Conservation (phyloP, 37 sponge, comb jelly and placozoan genomes). For the Trichoplax adhaerens region DNA sequence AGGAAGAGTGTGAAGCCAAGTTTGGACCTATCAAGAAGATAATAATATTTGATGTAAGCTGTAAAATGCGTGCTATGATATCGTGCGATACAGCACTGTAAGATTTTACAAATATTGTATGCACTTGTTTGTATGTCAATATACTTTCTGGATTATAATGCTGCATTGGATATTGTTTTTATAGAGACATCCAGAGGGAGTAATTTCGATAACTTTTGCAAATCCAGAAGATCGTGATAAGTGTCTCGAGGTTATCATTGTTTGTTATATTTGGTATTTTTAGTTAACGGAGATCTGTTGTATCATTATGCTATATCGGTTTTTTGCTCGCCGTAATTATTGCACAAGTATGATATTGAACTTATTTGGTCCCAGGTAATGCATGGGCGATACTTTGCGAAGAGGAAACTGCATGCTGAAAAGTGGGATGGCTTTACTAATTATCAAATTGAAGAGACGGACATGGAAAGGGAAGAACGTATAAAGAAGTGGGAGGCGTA, state of each 20-base stretch:
- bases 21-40: conserved; percentile 79
- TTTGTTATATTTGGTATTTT: too few species aligned
- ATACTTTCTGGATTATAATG: not conserved
- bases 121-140: conserved; percentile 14
- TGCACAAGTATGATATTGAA: conserved; percentile 8
- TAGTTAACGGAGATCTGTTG: not conserved
- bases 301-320: not conserved
- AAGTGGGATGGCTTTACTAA: conserved; percentile 81
- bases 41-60: conserved; percentile 73
- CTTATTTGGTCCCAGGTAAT: conserved; percentile 19
- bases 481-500: conserved; percentile 74
- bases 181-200: conserved; percentile 83
- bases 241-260: conserved; percentile 19
- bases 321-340: not conserved
- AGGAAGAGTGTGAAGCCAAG: conserved; percentile 71
- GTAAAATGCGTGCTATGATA: too few species aligned
- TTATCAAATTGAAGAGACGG: conserved; percentile 82
- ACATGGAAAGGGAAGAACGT: conserved; percentile 58
- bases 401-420: conserved; percentile 37
- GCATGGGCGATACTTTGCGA: conserved; percentile 68
- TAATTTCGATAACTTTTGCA: conserved; percentile 72
- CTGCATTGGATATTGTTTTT: not conserved
- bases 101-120: not conserved
- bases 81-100: too few species aligned
- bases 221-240: conserved; percentile 62